Evolutionary conservation across 2,113 vertebrate species (phyloP).

Genomic region (Odocoileus hemionus): DNA sequence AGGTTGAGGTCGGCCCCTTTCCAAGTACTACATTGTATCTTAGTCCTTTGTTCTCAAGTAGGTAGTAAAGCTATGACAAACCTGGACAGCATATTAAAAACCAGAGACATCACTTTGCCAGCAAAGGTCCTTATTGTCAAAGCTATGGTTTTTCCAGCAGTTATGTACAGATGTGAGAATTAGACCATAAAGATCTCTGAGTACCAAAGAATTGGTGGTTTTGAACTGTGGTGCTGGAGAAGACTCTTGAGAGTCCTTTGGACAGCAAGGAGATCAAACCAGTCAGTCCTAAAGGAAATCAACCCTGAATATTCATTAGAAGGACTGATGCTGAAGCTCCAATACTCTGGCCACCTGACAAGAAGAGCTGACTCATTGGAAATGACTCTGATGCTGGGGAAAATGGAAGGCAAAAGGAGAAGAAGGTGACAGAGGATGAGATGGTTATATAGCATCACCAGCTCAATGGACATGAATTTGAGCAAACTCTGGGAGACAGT

Average conservation of each 20-base stretch:
- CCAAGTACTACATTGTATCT: neutral
- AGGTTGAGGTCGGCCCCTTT: neutral
- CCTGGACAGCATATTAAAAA: neutral
- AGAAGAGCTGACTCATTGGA: neutral
- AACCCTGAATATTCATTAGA: neutral
- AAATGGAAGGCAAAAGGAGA: neutral
- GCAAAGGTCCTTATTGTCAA: neutral
- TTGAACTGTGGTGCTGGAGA: neutral
- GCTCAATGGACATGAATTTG: neutral
- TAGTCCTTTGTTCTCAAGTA: neutral
- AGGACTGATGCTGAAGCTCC: neutral
- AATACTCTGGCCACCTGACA: neutral
- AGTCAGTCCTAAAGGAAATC: neutral
- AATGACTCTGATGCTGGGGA: neutral
- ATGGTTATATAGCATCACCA: neutral
- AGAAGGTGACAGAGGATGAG: neutral
- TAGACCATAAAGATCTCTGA: neutral
- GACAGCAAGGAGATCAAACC: neutral
- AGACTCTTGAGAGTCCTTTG: neutral
- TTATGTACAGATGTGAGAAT: neutral
- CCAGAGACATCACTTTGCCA: neutral
- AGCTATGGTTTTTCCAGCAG: neutral
- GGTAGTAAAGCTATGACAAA: neutral
- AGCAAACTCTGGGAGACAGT: neutral
- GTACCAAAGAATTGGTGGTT: neutral